Conservation (phyloP, 2,797 vertebrate species). For the Sebastes taczanowskii region DNA sequence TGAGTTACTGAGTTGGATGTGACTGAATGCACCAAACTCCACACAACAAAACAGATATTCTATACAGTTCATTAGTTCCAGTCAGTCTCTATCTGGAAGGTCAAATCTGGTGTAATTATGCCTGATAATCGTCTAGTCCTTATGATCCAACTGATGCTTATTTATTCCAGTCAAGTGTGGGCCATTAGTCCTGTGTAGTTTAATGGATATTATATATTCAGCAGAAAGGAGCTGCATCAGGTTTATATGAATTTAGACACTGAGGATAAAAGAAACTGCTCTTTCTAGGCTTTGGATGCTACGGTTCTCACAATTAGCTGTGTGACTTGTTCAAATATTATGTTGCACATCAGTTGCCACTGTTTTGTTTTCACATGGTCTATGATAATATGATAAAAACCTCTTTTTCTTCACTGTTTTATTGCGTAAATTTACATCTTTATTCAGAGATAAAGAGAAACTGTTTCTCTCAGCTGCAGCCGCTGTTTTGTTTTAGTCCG, state of each 20-base stretch:
- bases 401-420: not conserved
- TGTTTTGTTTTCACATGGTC: not conserved
- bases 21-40: not conserved
- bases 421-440: not conserved
- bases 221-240: not conserved
- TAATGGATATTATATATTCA: not conserved
- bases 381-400: not conserved
- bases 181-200: not conserved
- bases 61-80: not conserved
- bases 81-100: not conserved
- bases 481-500: not conserved
- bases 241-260: not conserved
- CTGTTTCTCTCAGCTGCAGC: not conserved
- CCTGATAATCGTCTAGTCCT: conserved; percentile 2
- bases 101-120: conserved; percentile 5
- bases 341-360: not conserved
- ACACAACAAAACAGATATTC: not conserved
- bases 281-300: not conserved
- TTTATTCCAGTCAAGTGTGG: not conserved
- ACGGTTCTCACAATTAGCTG: not conserved
- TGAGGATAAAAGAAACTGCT: not conserved
- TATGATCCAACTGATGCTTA: not conserved
- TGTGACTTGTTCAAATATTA: not conserved
- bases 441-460: too few species aligned
- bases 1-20: not conserved